Conservation (phyloP, 2,888 invertebrate genomes). For the Heliconius aoede region DNA sequence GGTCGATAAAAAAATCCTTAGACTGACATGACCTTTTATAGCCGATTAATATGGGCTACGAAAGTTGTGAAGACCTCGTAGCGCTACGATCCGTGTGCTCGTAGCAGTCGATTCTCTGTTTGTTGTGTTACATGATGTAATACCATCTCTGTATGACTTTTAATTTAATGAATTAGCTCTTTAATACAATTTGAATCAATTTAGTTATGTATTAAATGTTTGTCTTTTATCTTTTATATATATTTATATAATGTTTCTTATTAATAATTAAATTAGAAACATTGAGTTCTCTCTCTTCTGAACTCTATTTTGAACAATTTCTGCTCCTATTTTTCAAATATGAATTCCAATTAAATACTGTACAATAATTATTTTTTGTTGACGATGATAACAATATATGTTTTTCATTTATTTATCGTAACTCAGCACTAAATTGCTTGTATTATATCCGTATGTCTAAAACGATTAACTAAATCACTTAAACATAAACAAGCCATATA, state of each 20-base stretch:
- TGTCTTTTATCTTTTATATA: not conserved
- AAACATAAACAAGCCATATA: conserved; percentile 12
- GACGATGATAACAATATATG: too few species aligned
- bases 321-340: not conserved
- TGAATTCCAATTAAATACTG: too few species aligned
- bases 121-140: conserved; percentile 40
- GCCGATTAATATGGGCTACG: conserved; percentile 35
- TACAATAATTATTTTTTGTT: too few species aligned
- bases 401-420: too few species aligned
- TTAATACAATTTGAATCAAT: not conserved
- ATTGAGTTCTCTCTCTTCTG: not conserved
- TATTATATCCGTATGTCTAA: too few species aligned
- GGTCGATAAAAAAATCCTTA: conserved; percentile 71
- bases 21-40: conserved; percentile 48
- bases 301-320: not conserved
- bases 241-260: not conserved
- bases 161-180: conserved; percentile 2
- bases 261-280: not conserved
- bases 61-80: conserved; percentile 44
- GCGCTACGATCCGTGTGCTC: conserved; percentile 36
- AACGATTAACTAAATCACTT: not conserved
- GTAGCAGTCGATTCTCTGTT: conserved; percentile 14
- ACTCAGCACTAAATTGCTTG: too few species aligned
- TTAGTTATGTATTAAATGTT: not conserved
- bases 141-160: not conserved